Evolutionary conservation across 2,888 invertebrate species (phyloP).

Genomic region (Acanthoscelides obtectus): DNA sequence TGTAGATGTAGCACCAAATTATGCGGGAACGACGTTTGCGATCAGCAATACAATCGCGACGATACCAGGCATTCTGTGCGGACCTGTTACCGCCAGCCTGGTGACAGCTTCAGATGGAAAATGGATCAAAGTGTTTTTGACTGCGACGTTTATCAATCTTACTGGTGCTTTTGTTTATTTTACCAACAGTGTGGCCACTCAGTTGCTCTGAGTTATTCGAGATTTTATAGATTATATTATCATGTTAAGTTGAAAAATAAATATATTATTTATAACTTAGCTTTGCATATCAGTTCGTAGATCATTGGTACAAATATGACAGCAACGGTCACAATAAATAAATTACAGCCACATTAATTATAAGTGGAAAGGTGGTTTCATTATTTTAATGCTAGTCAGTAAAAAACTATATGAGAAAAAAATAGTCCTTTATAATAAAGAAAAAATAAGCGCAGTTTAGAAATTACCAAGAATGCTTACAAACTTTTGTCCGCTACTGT

Average conservation of each 20-base stretch:
- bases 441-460: too few species aligned
- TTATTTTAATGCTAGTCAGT: too few species aligned
- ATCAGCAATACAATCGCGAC: slow-evolving; percentile 73
- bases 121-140: slow-evolving; percentile 70
- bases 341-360: too few species aligned
- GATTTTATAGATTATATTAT: slow-evolving; percentile 11
- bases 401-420: too few species aligned
- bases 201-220: slow-evolving; percentile 51
- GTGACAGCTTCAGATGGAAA: slow-evolving; percentile 65
- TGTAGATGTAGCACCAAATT: slow-evolving; percentile 71
- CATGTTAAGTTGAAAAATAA: slow-evolving; percentile 9
- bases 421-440: too few species aligned
- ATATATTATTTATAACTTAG: slow-evolving; percentile 8
- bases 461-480: too few species aligned
- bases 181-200: slow-evolving; percentile 66
- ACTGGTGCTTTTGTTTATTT: slow-evolving; percentile 68
- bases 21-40: slow-evolving; percentile 72
- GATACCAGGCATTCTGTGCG: slow-evolving; percentile 69
- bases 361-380: too few species aligned
- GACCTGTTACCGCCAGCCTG: slow-evolving; percentile 70
- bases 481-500: too few species aligned
- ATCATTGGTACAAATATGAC: too few species aligned
- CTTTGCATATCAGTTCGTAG: background rate
- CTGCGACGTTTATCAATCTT: slow-evolving; percentile 67
- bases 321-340: too few species aligned